phyloP scores from a whole-genome alignment of 2,888 invertebrate genomes.

The Acanthosepion lycidas region DNA sequence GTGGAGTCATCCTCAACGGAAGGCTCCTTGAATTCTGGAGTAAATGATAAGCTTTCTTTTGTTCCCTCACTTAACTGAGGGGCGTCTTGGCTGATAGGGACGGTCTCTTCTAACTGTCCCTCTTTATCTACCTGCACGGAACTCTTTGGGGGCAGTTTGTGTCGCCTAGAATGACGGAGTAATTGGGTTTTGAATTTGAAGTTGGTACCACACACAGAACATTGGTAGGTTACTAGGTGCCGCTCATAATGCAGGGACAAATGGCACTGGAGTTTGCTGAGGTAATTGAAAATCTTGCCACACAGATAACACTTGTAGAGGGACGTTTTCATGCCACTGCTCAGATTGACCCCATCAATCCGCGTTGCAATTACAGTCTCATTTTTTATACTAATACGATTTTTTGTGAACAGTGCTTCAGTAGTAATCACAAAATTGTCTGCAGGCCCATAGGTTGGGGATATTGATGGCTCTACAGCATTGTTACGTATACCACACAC shows the following conservation, averaged over 20 bases:
- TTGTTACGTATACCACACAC: neutral
- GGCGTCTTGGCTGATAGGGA: slow-evolving; percentile 37
- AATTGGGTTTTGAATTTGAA: slow-evolving; percentile 70
- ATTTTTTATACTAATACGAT: slow-evolving; percentile 61
- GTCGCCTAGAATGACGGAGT: slow-evolving; percentile 59
- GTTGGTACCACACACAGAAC: slow-evolving; percentile 67
- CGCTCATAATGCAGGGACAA: slow-evolving; percentile 70
- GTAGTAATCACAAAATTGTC: slow-evolving; percentile 44
- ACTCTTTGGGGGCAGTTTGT: slow-evolving; percentile 46
- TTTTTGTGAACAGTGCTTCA: slow-evolving; percentile 48
- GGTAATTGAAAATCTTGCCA: slow-evolving; percentile 67
- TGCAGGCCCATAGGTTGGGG: neutral
- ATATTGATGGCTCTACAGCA: neutral
- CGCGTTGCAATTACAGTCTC: slow-evolving; percentile 71
- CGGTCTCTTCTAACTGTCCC: slow-evolving; percentile 35
- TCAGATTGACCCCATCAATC: slow-evolving; percentile 68
- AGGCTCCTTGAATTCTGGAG: slow-evolving; percentile 41
- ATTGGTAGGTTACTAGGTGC: slow-evolving; percentile 66
- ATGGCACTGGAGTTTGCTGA: slow-evolving; percentile 70
- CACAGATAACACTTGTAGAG: slow-evolving; percentile 74
- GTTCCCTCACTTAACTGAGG: slow-evolving; percentile 24
- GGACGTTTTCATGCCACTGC: slow-evolving; percentile 65
- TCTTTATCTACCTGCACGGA: slow-evolving; percentile 41
- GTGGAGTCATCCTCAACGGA: neutral
- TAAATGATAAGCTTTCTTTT: slow-evolving; percentile 36